Evolutionary conservation across 1,140 invertebrate species (phyloP), one percentile per base, ranked within the genome.

Genomic region (Tetragonula clypearis): DNA sequence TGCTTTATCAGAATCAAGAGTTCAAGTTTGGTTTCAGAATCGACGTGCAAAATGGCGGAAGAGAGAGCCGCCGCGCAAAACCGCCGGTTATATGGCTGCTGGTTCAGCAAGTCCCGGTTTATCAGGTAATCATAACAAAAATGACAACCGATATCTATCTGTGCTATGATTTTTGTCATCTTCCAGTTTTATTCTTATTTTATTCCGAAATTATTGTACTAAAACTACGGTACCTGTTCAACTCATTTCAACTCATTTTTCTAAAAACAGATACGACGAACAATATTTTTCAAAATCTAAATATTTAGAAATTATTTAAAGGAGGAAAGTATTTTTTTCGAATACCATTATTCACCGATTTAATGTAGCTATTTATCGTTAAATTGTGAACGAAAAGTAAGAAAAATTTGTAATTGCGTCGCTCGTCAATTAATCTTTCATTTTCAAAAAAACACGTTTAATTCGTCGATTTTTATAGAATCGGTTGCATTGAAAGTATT

Each of bases 31-130:
- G 97, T 98, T 98, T 91, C 97, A 99, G 95, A 99, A 99, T 92
- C 96, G 99, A 85, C 96, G 99, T 79, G 99, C 99, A 14, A 99
- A 99, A 93, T 99, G 99, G 99, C 96, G 99, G 26, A 99, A 99
- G 94, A 97, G 98, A 11, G 99, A 99, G 95, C 99, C 99, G 21
- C 99, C 99, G 0, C 97, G 99, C 84, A 99, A 99, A 94, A 98
- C 97, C 0, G 97, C 97, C 8, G 97, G 97, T 91, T 96, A 97
- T 76, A 96, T 96, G 91, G 95, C 95, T 9, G 93, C 95, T 12
- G 96, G 96, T 84, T 96, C 95, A 56, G 96, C 96, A 26, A 95
- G 93, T 85, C 92, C 96, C 94, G 86, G 96, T n/a, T 74, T 96
- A 92, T 91, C 96, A 82, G 92, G 93, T 93, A 79, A 81, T 53